A percentile compares a stretch with the other conserved stretches of the same genome.
Conservation (phyloP, 2,888 invertebrate species). For the Palloptera scutellata region DNA sequence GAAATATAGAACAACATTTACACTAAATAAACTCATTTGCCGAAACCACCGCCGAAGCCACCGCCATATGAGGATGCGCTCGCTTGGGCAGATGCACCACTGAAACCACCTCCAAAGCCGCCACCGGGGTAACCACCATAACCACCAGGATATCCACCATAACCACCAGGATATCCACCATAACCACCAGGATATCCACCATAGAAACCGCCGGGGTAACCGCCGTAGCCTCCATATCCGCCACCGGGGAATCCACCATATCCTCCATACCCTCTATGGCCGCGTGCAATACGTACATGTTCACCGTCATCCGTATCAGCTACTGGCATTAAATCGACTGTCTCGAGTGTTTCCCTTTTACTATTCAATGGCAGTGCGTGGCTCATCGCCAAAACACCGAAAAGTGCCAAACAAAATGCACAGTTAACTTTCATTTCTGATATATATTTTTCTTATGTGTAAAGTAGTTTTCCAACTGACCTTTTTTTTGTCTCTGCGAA, state of each 20-base stretch:
- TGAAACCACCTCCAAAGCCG: slow-evolving; percentile 20
- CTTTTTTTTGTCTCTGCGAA: slow-evolving; percentile 20
- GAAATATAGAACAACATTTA: no score
- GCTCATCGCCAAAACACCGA: slow-evolving; percentile 14
- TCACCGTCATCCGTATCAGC: slow-evolving; percentile 5
- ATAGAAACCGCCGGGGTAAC: slow-evolving; percentile 18
- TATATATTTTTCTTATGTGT: not conserved
- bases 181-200: slow-evolving; percentile 16
- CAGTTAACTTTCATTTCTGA: slow-evolving; percentile 15
- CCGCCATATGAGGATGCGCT: slow-evolving; percentile 6
- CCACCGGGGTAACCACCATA: slow-evolving; percentile 33
- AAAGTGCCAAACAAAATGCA: slow-evolving; percentile 18
- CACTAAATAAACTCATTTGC: no score
- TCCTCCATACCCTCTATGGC: slow-evolving; percentile 16
- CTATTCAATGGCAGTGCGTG: slow-evolving; percentile 26
- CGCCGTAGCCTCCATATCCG: slow-evolving; percentile 28
- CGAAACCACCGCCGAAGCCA: slow-evolving; percentile 25
- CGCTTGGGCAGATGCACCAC: slow-evolving; percentile 7
- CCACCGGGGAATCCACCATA: slow-evolving; percentile 25
- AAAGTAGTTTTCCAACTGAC: slow-evolving; percentile 16
- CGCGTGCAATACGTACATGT: slow-evolving; percentile 33
- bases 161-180: slow-evolving; percentile 15
- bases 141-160: slow-evolving; percentile 34
- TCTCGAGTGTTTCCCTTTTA: slow-evolving; percentile 10
- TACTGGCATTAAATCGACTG: not conserved